Conservation (phyloP, 2,888 invertebrate species). For the Thereva nobilitata region DNA sequence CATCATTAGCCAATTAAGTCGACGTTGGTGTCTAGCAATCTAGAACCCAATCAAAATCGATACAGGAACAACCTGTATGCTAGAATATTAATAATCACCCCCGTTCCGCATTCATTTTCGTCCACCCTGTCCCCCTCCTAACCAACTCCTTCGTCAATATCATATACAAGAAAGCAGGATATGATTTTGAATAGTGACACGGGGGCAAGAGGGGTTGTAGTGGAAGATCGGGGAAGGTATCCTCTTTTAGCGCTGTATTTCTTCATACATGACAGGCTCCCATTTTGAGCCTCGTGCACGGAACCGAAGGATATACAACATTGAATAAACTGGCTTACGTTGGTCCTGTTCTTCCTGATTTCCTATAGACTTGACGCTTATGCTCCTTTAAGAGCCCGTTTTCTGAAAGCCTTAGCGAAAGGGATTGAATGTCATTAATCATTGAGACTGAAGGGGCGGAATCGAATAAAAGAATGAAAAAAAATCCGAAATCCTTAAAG, state of each 20-base stretch:
- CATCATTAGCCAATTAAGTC: too few relatives aligned
- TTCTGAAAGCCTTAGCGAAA: neutral
- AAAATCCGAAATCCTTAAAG: neutral
- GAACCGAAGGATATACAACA: too few relatives aligned
- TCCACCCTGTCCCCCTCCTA: too few relatives aligned
- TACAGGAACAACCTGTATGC: slow-evolving; percentile 4
- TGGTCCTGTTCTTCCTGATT: neutral
- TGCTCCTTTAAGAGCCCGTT: neutral
- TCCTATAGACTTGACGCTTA: neutral
- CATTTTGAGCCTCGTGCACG: too few relatives aligned
- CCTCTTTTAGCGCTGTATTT: too few relatives aligned
- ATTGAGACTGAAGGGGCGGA: neutral
- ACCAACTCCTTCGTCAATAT: too few relatives aligned
- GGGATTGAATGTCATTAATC: slow-evolving; percentile 11
- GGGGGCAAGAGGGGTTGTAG: too few relatives aligned
- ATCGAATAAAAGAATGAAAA: slow-evolving; percentile 2
- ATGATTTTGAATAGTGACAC: too few relatives aligned
- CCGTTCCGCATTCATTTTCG: neutral
- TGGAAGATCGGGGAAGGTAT: too few relatives aligned
- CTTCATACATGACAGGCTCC: too few relatives aligned
- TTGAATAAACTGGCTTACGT: neutral
- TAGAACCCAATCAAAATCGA: neutral
- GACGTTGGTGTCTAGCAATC: neutral
- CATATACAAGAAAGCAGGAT: too few relatives aligned
- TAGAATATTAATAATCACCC: neutral